Conservation (phyloP, 2,113 vertebrate species). For the Sorex araneus region DNA sequence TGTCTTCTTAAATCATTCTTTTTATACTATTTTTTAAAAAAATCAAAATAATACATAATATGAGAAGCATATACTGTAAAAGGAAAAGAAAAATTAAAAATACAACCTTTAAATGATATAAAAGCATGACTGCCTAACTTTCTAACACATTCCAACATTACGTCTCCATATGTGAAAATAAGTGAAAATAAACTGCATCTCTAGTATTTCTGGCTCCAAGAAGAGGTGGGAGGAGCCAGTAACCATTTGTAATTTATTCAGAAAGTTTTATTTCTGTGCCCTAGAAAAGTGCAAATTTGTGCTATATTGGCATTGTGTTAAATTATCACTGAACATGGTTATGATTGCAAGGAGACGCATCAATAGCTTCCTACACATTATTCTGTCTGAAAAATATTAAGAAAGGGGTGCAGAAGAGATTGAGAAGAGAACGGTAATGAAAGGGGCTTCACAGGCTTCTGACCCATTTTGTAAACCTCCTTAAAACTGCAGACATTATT, state of each 20-base stretch:
- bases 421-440: background rate
- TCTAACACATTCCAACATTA: background rate
- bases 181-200: background rate
- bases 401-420: background rate
- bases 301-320: background rate
- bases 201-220: conserved; percentile 2
- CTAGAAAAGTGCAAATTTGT: background rate
- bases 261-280: background rate
- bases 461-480: background rate
- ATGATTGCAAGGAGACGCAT: conserved; percentile 17
- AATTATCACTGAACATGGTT: conserved; percentile 10
- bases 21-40: conserved; percentile 30
- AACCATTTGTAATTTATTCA: conserved; percentile 12
- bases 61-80: background rate
- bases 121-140: background rate
- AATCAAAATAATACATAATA: conserved; percentile 25
- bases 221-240: background rate
- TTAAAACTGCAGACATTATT: background rate
- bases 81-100: conserved; percentile 4
- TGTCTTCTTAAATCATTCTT: conserved; percentile 38
- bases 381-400: conserved; percentile 45
- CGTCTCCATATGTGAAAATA: conserved; percentile 32
- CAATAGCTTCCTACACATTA: conserved; percentile 21
- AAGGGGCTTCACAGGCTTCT: background rate
- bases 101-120: conserved; percentile 8